Percentiles rank a stretch among this genome's conserved stretches.
phyloP scores from a whole-genome alignment of 2,113 vertebrate genomes.

The Egretta garzetta region DNA sequence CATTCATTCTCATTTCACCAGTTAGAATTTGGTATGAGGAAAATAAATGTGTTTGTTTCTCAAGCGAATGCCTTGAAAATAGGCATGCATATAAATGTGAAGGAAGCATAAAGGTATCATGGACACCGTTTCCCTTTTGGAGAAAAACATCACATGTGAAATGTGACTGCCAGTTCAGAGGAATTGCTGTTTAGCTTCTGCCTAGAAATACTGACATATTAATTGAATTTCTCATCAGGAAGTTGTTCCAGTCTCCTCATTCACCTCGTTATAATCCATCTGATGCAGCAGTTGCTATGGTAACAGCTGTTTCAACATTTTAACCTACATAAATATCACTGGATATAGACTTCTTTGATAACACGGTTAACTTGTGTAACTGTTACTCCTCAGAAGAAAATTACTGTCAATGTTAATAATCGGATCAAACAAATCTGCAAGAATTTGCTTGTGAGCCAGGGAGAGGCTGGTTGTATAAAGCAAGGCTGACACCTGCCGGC shows the following conservation, averaged over 20 bases:
- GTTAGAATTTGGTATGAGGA: background rate
- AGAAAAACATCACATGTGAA: background rate
- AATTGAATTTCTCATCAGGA: conserved; percentile 45
- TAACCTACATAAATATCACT: background rate
- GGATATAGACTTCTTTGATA: background rate
- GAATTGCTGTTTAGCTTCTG: background rate
- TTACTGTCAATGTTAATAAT: background rate
- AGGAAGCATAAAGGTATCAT: background rate
- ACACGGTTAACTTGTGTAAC: background rate
- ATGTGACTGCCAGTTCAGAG: background rate
- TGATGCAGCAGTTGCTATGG: conserved; percentile 20
- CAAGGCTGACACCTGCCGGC: conserved; percentile 79
- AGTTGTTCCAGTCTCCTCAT: conserved; percentile 8
- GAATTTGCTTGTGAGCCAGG: background rate
- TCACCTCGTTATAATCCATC: conserved; percentile 11
- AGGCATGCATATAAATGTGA: background rate
- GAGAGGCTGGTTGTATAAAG: conserved; percentile 45
- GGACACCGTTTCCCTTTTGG: background rate
- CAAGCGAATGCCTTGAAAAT: background rate
- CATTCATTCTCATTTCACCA: background rate
- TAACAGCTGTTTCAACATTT: conserved; percentile 26
- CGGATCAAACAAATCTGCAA: background rate
- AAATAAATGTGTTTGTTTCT: background rate
- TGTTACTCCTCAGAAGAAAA: conserved; percentile 23
- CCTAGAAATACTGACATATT: background rate